Conservation (phyloP, 2,113 vertebrate genomes). For the Vulpes lagopus region DNA sequence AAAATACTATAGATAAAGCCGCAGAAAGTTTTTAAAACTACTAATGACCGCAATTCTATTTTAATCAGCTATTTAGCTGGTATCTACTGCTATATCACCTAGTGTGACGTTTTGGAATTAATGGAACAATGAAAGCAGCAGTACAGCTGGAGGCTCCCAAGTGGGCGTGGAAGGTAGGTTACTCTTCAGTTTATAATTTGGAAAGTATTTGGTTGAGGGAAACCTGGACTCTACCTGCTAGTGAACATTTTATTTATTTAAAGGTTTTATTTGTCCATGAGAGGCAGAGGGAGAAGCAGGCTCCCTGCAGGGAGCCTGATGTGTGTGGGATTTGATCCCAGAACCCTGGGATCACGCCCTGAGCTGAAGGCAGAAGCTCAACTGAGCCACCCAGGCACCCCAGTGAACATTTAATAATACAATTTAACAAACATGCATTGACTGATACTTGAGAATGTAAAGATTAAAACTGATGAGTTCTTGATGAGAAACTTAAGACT, state of each 20-base stretch:
- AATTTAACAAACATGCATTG: no score
- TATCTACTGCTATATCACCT: constrained; percentile 82
- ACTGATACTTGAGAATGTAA: neutral
- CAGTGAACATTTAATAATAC: neutral
- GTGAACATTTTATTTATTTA: neutral
- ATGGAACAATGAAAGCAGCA: constrained; percentile 49
- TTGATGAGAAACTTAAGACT: neutral
- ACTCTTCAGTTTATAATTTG: neutral
- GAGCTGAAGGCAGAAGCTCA: no score
- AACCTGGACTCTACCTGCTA: neutral
- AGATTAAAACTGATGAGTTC: neutral
- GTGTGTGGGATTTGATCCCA: no score
- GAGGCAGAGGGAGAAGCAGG: no score
- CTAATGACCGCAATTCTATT: constrained; percentile 81
- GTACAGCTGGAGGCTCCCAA: neutral
- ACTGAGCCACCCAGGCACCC: no score
- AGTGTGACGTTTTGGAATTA: constrained; percentile 77
- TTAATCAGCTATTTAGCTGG: constrained; percentile 84
- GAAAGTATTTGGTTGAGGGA: neutral
- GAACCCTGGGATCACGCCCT: no score
- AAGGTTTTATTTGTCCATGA: no score
- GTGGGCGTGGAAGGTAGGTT: constrained; percentile 70
- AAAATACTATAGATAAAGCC: constrained; percentile 45
- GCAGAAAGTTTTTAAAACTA: constrained; percentile 42
- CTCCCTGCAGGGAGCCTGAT: no score